These are phyloP conservation scores for Lissonota sp. DNA, from an alignment of 2,888 invertebrate genomes.

Conservation along the genomic window DNA sequence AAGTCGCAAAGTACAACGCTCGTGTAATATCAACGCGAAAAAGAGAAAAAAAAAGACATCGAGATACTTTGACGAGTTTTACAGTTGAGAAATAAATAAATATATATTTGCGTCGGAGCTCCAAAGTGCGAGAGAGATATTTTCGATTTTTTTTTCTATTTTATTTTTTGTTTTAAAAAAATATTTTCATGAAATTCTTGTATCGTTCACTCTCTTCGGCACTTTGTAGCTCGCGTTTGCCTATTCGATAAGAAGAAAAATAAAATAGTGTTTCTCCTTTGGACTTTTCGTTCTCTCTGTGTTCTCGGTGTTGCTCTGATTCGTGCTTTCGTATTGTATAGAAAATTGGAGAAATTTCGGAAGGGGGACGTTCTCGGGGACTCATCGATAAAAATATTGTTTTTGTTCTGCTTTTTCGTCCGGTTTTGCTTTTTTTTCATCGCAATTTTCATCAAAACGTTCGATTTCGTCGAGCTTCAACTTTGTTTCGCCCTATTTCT, in stretches of 20 bases:
- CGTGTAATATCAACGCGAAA: conserved; percentile 39
- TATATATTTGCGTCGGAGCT: conserved; percentile 34
- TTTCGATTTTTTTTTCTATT: background rate
- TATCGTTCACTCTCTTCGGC: conserved; percentile 37
- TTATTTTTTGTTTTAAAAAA: conserved; percentile 15
- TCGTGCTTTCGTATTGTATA: conserved; percentile 51
- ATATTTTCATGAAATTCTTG: no score
- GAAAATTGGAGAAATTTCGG: conserved; percentile 26
- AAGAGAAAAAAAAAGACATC: conserved; percentile 6
- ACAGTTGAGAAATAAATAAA: conserved; percentile 45
- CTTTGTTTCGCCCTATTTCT: conserved; percentile 37
- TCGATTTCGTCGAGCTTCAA: conserved; percentile 33
- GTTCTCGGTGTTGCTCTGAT: conserved; percentile 50
- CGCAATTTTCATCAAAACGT: background rate
- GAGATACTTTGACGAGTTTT: background rate
- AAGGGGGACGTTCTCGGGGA: background rate
- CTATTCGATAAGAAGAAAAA: conserved; percentile 40
- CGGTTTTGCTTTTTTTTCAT: conserved; percentile 11
- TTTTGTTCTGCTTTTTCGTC: conserved; percentile 4
- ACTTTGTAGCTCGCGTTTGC: conserved; percentile 35
- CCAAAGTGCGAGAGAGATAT: conserved; percentile 49
- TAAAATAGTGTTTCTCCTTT: background rate
- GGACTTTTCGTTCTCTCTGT: conserved; percentile 9
- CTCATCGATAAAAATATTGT: conserved; percentile 7
- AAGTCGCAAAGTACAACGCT: conserved; percentile 57